These are phyloP conservation scores for Amphiprion percula DNA, from an alignment of 2,113 vertebrate genomes.

Conservation along the genomic window DNA sequence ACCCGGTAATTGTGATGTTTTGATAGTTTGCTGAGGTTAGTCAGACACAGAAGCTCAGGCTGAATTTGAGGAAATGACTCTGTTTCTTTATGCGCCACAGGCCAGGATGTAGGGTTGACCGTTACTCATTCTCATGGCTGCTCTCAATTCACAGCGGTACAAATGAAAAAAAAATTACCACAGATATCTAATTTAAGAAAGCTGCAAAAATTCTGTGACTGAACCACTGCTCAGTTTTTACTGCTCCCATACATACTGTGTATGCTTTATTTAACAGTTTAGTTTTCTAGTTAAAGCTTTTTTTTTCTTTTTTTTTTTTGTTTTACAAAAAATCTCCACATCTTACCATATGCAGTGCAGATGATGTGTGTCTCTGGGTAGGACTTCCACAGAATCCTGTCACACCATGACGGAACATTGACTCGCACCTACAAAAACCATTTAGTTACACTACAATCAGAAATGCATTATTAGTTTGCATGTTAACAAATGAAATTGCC, in stretches of 20 bases:
- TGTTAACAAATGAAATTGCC: neutral
- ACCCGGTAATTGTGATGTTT: neutral
- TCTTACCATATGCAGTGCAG: constrained; percentile 90
- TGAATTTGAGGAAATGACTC: constrained; percentile 68
- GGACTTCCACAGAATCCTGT: constrained; percentile 92
- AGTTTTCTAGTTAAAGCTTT: neutral
- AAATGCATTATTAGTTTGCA: neutral
- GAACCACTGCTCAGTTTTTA: neutral
- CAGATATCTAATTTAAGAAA: constrained; percentile 32
- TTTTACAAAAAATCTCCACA: neutral
- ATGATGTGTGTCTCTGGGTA: constrained; percentile 87
- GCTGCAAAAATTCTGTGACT: constrained; percentile 1
- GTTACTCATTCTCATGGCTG: constrained; percentile 19
- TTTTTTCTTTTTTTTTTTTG: neutral
- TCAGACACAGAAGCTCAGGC: constrained; percentile 16
- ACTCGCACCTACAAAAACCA: constrained; percentile 84
- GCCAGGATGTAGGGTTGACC: constrained; percentile 23
- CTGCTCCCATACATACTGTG: neutral
- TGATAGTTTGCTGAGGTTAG: constrained; percentile 15
- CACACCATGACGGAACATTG: constrained; percentile 92
- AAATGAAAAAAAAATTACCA: neutral
- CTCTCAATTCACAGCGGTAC: constrained; percentile 27
- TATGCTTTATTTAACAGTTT: neutral
- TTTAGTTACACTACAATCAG: neutral
- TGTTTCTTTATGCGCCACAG: constrained; percentile 54